Evolutionary conservation across 2,888 invertebrate genomes (phyloP).

Genomic region (Charanyca ferruginea): DNA sequence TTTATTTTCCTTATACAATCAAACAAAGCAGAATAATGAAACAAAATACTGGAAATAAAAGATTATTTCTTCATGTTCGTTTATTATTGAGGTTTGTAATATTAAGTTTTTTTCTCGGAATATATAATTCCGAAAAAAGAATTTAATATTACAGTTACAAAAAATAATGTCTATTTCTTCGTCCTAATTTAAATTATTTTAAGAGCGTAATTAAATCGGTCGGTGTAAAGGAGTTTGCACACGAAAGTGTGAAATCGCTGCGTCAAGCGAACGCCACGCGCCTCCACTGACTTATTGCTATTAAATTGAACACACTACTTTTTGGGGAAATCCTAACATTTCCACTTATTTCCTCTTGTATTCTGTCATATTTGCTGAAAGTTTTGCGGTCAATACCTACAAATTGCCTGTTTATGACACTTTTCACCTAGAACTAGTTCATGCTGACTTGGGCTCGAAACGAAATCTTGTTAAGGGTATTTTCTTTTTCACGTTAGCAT

Average conservation of each 20-base stretch:
- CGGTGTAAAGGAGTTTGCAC: constrained; percentile 62
- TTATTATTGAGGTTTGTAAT: background rate
- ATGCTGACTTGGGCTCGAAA: constrained; percentile 13
- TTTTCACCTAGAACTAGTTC: constrained; percentile 27
- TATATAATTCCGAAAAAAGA: constrained; percentile 7
- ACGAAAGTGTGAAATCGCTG: constrained; percentile 74
- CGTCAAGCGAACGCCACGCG: constrained; percentile 71
- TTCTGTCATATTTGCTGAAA: constrained; percentile 61
- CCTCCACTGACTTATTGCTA: constrained; percentile 79
- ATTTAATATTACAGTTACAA: constrained; percentile 5
- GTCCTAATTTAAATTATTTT: constrained; percentile 7
- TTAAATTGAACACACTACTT: constrained; percentile 78
- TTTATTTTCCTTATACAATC: constrained; percentile 7
- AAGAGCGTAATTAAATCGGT: constrained; percentile 54
- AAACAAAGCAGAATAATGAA: constrained; percentile 3
- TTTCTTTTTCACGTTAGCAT: constrained; percentile 22
- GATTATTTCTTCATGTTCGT: background rate
- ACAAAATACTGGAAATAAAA: constrained; percentile 11
- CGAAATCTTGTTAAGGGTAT: constrained; percentile 18
- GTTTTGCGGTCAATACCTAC: constrained; percentile 21
- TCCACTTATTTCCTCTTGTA: constrained; percentile 58
- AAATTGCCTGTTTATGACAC: constrained; percentile 45
- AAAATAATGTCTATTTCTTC: constrained; percentile 2
- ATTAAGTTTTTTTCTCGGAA: background rate
- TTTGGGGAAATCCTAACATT: constrained; percentile 69